Evolutionary conservation across 2,797 vertebrate species (phyloP).

Genomic region (Enteromius argenteus): DNA sequence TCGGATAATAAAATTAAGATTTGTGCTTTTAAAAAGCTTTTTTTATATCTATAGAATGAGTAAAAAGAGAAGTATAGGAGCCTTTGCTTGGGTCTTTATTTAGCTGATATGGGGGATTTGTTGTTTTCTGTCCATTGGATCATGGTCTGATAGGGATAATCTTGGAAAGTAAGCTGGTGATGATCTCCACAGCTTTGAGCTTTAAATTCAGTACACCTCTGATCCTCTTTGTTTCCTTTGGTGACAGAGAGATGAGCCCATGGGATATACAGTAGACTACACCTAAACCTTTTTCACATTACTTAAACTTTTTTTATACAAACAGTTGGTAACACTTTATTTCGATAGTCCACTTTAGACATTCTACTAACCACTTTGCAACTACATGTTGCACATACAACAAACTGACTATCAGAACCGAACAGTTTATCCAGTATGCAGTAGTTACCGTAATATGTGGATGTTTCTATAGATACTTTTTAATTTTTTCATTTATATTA

Average conservation of each 20-base stretch:
- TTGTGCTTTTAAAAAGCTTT: constrained; percentile 27
- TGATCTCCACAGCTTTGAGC: constrained; percentile 7
- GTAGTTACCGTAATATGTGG: neutral
- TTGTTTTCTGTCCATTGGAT: constrained; percentile 31
- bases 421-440: neutral
- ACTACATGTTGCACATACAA: no score
- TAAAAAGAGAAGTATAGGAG: constrained; percentile 11
- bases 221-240: neutral
- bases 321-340: no score
- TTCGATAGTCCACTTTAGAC: no score
- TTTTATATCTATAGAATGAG: neutral
- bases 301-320: neutral
- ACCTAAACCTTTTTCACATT: neutral
- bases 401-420: no score
- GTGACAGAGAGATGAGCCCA: neutral
- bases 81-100: constrained; percentile 1
- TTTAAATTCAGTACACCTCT: constrained; percentile 23
- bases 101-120: constrained; percentile 22
- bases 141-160: constrained; percentile 20
- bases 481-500: neutral
- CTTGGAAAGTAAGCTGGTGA: constrained; percentile 6
- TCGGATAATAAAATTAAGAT: constrained; percentile 31
- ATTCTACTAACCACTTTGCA: no score
- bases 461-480: neutral
- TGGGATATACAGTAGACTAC: neutral